Evolutionary conservation across 2,113 vertebrate species (phyloP).

Genomic region (Ploceus nigricollis): DNA sequence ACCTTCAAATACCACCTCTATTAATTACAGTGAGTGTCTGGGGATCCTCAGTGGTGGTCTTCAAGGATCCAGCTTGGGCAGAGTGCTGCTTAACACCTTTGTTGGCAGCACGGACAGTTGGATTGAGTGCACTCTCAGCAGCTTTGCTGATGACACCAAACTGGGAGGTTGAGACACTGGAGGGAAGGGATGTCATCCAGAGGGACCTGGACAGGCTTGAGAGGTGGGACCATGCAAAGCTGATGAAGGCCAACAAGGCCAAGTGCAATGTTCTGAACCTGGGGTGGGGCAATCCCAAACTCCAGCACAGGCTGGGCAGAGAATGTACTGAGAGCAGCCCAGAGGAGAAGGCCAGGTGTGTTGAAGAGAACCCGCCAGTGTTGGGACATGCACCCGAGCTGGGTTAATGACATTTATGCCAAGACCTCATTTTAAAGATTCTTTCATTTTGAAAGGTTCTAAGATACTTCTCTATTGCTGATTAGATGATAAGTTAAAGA

Average conservation of each 20-base stretch:
- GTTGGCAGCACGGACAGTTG: rapidly evolving
- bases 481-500: not conserved
- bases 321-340: not conserved
- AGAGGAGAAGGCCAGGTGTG: not conserved
- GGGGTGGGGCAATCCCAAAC: not conserved
- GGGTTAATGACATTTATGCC: not conserved
- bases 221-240: not conserved
- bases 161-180: too few species aligned
- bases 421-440: not conserved
- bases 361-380: rapidly evolving
- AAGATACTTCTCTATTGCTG: not conserved
- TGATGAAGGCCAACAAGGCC: not conserved
- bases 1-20: not conserved
- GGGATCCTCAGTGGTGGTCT: not conserved
- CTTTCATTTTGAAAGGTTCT: not conserved
- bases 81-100: not conserved
- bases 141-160: too few species aligned
- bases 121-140: not conserved
- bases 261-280: not conserved
- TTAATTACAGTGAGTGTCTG: not conserved
- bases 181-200: not conserved
- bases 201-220: not conserved
- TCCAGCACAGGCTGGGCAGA: too few species aligned
- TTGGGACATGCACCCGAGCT: rapidly evolving
- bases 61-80: not conserved